phyloP scores from a whole-genome alignment of 1,140 invertebrate species.

The Thaumetopoea pityocampa region DNA sequence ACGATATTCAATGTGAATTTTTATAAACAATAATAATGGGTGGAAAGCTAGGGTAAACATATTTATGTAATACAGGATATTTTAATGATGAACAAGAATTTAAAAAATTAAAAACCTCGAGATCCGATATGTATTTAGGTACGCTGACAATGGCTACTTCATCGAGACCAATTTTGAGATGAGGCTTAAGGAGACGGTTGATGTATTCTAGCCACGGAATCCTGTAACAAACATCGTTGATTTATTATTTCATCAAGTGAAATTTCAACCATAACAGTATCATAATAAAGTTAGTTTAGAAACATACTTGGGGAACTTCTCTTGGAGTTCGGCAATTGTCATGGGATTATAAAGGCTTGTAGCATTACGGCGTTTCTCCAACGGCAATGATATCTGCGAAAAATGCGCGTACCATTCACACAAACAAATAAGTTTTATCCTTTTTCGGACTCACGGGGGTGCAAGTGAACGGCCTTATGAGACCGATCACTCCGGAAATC shows the following conservation, averaged over 20 bases:
- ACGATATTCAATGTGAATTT: no score
- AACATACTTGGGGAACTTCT: conserved; percentile 79
- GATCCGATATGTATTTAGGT: conserved; percentile 83
- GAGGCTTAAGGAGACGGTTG: conserved; percentile 82
- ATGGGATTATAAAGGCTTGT: conserved; percentile 94
- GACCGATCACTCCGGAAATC: no score
- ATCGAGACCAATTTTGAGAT: conserved; percentile 78
- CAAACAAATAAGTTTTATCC: no score
- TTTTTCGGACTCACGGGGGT: no score
- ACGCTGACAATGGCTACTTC: conserved; percentile 90
- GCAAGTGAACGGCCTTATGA: no score
- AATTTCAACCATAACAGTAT: no score
- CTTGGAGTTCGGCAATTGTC: conserved; percentile 84
- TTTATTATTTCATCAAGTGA: no score
- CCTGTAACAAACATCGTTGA: conserved; percentile 43
- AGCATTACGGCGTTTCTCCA: conserved; percentile 93
- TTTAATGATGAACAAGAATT: background rate
- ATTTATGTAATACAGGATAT: no score
- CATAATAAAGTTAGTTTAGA: no score
- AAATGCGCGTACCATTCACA: no score
- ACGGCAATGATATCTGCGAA: conserved; percentile 89
- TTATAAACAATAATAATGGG: no score
- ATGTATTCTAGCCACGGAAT: conserved; percentile 90
- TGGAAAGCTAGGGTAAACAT: no score
- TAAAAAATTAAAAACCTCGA: conserved; percentile 72